Base-by-base conservation (phyloP, 2,888 invertebrate species). In the Achlya flavicornis region DNA sequence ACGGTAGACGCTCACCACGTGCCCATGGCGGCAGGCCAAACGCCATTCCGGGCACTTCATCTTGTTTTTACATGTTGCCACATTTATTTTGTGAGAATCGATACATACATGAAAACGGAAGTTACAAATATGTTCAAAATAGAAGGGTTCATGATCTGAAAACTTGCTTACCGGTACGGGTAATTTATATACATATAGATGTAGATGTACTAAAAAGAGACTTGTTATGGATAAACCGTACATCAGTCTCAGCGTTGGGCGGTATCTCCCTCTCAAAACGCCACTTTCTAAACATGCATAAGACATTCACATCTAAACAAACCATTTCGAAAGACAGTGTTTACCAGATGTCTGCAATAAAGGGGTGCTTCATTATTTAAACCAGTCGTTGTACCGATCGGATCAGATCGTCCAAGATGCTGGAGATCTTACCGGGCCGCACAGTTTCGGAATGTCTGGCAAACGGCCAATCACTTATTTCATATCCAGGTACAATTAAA, bases 1-100 rank as follows among this genome's bases (percentile, higher is more conserved):
- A 75, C 75, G 77, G 80, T 74, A 71, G 71, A 77, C 71, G 71
- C 74, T 53, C 41, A 26, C 16, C 86, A 85, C 83, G 86, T 85
- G 84, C 71, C 69, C 73, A 75, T 84, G 83, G 85, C 82, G 76
- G 69, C 75, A 74, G 78, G 81, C 85, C 85, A 84, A 85, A 72
- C 70, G 68, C 57, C 73, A 71, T 68, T 68, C 70, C 70, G 58
- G 72, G 70, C 58, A 58, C 58, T 58, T 14, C n/a, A 33, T 58
- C 14, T 6, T 58, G 58, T 58, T 58, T 35, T 35, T 35, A 58
- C 35, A n/a, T 33, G 12, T 32, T 5, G 7, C 19, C 19, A 10
- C 53, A 4, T 46, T 46, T 19, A 19, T 53, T 53, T 53, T 19
- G 16, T 10, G 5, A 48, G 16, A 48, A 46, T 14, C 46, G 46